Percentiles rank a stretch among this genome's conserved stretches.
Conservation (phyloP, 1,140 invertebrate genomes). For the Cepaea nemoralis region DNA sequence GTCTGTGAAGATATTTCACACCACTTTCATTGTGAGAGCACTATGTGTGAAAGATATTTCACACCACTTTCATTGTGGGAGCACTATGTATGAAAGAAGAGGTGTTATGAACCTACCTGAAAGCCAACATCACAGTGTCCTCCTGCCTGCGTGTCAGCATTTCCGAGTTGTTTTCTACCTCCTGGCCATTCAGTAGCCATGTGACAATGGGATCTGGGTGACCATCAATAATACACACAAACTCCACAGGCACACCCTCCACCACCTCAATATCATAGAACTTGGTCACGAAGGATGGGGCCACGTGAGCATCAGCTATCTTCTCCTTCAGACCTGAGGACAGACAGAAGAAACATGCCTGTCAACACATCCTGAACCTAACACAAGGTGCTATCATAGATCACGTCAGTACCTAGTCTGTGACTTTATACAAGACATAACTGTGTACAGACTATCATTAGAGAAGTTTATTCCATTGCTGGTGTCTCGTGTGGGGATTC, state of each 20-base stretch:
- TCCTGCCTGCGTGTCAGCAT: slow-evolving; percentile 54
- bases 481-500: too few relatives aligned
- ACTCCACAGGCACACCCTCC: slow-evolving; percentile 61
- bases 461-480: too few relatives aligned
- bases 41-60: not conserved
- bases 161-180: slow-evolving; percentile 51
- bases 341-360: not conserved
- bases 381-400: too few relatives aligned
- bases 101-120: slow-evolving; percentile 49
- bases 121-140: slow-evolving; percentile 59
- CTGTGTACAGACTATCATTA: too few relatives aligned
- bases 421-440: too few relatives aligned
- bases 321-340: slow-evolving; percentile 46
- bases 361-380: too few relatives aligned
- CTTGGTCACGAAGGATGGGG: slow-evolving; percentile 62
- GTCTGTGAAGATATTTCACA: too few relatives aligned
- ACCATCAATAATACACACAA: slow-evolving; percentile 63
- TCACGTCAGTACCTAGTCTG: too few relatives aligned
- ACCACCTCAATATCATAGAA: slow-evolving; percentile 63
- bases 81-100: not conserved
- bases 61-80: too few relatives aligned
- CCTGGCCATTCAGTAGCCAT: slow-evolving; percentile 62
- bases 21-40: too few relatives aligned
- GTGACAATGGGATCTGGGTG: slow-evolving; percentile 59
- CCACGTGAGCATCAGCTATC: slow-evolving; percentile 55